Base-by-base conservation (phyloP, 2,888 invertebrate genomes). In the Uropetala carovei region DNA sequence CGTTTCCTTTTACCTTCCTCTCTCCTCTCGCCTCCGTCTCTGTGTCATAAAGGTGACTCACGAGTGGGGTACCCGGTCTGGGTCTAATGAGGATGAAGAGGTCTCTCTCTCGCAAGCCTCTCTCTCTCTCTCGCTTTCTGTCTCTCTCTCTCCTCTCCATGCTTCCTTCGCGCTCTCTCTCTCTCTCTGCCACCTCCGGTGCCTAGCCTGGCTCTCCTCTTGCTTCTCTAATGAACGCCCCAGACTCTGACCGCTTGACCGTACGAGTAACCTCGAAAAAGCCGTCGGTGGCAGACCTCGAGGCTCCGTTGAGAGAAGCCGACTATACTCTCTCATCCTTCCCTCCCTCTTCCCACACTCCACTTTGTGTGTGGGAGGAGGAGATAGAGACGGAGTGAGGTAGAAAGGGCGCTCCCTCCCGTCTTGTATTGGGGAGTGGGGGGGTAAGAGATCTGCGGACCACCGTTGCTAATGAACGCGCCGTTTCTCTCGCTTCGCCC, bases 211-310 rank as follows among this genome's bases (percentile, higher is more conserved):
- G 56, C 43, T 83, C 56, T 57, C 16, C 43, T 7, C 27, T 18
- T 43, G 43, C 43, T 13, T 43, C 83, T 64, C 89, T 89, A 89
- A 89, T 89, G 89, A 89, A 89, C 89, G 89, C 86, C 86, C 86
- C 86, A 64, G 64, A 64, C 27, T 64, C 89, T 68, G 89, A 89
- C 89, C 89, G 89, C 89, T 89, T 89, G 89, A 89, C 89, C 89
- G 89, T 89, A 64, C 89, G 89, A 89, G 89, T 60, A 89, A 89
- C 89, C 89, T 89, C 89, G 89, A 89, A 89, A 89, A 89, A 89
- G 89, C 89, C 89, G 89, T 68, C 89, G 60, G 89, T 56, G 89
- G 89, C 89, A 89, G 89, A 89, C 89, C 89, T 89, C 89, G 43
- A 43, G 86, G 86, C 60, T 86, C 86, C 59, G 86, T 59, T 86